These are phyloP conservation scores for Nasonovia ribisnigri DNA, from an alignment of 2,888 invertebrate species.

Conservation along the genomic window DNA sequence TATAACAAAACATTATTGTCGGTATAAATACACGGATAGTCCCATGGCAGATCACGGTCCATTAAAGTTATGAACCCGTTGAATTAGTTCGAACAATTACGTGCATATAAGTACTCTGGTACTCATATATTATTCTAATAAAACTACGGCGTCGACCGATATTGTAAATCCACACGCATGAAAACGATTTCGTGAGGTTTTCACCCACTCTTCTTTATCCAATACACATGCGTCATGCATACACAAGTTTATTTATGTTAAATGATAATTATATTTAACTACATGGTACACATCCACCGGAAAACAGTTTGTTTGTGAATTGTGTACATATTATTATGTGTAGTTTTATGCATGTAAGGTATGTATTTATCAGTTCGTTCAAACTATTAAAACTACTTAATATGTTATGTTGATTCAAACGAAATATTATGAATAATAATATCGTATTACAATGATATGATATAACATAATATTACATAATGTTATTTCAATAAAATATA, in stretches of 20 bases:
- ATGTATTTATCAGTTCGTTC: neutral
- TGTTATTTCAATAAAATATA: neutral
- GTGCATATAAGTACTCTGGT: neutral
- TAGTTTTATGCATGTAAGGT: neutral
- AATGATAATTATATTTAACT: neutral
- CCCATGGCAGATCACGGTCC: neutral
- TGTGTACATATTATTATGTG: neutral
- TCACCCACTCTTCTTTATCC: neutral
- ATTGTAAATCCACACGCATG: neutral
- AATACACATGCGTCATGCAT: neutral
- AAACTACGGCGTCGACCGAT: neutral
- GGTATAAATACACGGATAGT: neutral
- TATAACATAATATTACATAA: neutral
- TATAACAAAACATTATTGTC: neutral
- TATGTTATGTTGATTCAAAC: neutral
- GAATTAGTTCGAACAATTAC: neutral
- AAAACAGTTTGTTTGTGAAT: neutral
- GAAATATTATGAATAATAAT: neutral
- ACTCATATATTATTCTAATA: neutral
- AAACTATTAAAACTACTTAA: too few species aligned
- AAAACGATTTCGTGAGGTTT: neutral
- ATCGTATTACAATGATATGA: neutral
- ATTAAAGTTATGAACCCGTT: slow-evolving; percentile 10
- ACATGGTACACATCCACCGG: neutral
- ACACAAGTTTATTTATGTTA: neutral